Conservation (phyloP, 2,888 invertebrate species). For the Folsomia manolachei region DNA sequence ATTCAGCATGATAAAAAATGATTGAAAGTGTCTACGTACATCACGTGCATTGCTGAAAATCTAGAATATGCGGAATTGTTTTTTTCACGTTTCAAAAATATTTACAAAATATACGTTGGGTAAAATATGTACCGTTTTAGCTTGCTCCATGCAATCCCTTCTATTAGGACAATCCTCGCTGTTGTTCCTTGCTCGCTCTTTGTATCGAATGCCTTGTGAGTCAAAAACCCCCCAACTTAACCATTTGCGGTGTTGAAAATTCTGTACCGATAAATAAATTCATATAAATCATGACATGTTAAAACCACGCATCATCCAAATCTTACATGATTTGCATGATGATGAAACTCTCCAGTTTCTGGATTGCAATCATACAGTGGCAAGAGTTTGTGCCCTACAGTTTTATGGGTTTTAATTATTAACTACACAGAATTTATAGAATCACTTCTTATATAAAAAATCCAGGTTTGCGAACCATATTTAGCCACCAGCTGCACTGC, state of each 20-base stretch:
- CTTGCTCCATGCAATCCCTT: conserved; percentile 74
- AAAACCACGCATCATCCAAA: neutral
- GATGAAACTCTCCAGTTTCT: conserved; percentile 86
- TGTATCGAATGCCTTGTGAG: conserved; percentile 71
- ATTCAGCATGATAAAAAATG: neutral
- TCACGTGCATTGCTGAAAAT: conserved; percentile 74
- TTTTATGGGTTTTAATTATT: too few relatives aligned
- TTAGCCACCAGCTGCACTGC: conserved; percentile 83
- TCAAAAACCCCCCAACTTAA: conserved; percentile 71
- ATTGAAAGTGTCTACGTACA: conserved; percentile 45
- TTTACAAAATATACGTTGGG: too few relatives aligned
- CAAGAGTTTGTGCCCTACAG: conserved; percentile 70
- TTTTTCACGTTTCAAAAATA: too few relatives aligned
- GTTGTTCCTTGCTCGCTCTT: conserved; percentile 60
- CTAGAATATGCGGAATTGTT: too few relatives aligned
- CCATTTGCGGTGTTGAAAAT: conserved; percentile 78
- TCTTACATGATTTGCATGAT: conserved; percentile 68
- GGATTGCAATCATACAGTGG: conserved; percentile 84
- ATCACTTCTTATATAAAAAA: neutral
- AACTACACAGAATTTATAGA: neutral
- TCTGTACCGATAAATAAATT: conserved; percentile 51
- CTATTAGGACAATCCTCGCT: conserved; percentile 62
- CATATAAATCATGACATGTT: neutral
- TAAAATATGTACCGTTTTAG: too few relatives aligned
- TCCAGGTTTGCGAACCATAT: too few relatives aligned